Conservation (phyloP, 2,113 vertebrate genomes). For the Gopherus flavomarginatus region DNA sequence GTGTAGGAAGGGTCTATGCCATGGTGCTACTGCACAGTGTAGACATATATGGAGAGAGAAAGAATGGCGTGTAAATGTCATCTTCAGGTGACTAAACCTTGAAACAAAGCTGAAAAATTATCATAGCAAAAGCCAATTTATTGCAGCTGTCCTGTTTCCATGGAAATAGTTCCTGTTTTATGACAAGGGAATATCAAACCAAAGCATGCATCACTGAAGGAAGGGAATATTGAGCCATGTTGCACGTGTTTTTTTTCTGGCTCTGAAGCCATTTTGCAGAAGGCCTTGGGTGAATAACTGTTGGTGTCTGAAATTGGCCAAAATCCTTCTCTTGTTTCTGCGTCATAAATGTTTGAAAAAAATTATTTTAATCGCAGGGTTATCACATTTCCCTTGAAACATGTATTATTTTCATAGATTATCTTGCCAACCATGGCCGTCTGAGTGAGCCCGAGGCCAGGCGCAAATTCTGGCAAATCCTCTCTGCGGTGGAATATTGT, state of each 20-base stretch:
- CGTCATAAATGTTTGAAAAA: no score
- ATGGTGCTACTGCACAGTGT: background rate
- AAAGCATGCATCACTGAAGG: background rate
- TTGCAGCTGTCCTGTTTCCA: background rate
- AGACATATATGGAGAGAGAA: background rate
- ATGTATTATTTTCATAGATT: conserved; percentile 81
- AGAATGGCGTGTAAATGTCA: background rate
- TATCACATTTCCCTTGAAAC: conserved; percentile 15
- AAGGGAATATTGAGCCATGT: background rate
- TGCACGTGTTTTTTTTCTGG: background rate
- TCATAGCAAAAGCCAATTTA: background rate
- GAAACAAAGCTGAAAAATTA: background rate
- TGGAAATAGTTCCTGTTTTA: background rate
- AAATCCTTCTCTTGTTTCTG: background rate
- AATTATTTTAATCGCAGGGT: background rate
- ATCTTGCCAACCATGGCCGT: conserved; percentile 95
- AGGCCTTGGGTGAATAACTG: accelerated
- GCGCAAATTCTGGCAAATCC: conserved; percentile 98
- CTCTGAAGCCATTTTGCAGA: background rate
- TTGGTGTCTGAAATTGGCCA: background rate
- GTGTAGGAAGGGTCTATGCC: background rate
- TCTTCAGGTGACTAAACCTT: background rate
- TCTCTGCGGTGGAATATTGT: conserved; percentile 96
- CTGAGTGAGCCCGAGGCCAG: conserved; percentile 93
- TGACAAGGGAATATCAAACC: background rate